These are phyloP conservation scores for Chrysina gloriosa DNA, from an alignment of 2,888 invertebrate species.

Conservation along the genomic window DNA sequence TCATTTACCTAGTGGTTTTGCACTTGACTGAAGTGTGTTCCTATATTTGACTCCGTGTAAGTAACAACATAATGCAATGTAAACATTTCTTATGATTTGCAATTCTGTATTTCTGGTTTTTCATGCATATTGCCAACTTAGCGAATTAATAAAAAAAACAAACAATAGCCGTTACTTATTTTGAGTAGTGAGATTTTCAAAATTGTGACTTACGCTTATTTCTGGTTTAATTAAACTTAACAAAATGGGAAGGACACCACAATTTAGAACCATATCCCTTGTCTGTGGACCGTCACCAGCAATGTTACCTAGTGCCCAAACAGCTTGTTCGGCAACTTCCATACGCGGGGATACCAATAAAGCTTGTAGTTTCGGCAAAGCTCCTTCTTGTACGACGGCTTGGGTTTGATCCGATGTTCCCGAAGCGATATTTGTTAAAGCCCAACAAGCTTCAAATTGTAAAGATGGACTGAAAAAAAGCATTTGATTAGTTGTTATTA, in stretches of 20 bases:
- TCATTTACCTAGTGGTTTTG: too few relatives aligned
- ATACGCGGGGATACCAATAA: constrained; percentile 76
- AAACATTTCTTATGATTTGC: too few relatives aligned
- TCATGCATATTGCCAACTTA: too few relatives aligned
- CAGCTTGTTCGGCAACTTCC: constrained; percentile 90
- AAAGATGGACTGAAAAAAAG: constrained; percentile 73
- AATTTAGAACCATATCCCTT: constrained; percentile 82
- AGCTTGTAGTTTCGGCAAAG: constrained; percentile 82
- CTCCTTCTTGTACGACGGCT: constrained; percentile 87
- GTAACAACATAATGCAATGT: too few relatives aligned
- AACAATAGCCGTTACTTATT: too few relatives aligned
- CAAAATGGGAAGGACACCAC: constrained; percentile 79
- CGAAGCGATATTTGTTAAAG: constrained; percentile 96
- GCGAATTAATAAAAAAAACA: too few relatives aligned
- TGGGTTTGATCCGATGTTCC: constrained; percentile 93
- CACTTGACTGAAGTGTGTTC: too few relatives aligned
- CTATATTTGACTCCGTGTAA: too few relatives aligned
- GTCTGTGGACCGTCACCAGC: constrained; percentile 88
- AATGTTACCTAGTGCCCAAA: constrained; percentile 99
- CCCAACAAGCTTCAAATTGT: constrained; percentile 98
- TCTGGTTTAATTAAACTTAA: constrained; percentile 74
- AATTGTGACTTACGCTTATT: constrained; percentile 64
- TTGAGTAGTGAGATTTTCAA: neutral
- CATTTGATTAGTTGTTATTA: too few relatives aligned
- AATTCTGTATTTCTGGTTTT: too few relatives aligned